Percentiles rank a stretch among this genome's conserved stretches.
These are phyloP conservation scores for Aplysia californica DNA, from an alignment of 1,140 invertebrate species.

Conservation along the genomic window DNA sequence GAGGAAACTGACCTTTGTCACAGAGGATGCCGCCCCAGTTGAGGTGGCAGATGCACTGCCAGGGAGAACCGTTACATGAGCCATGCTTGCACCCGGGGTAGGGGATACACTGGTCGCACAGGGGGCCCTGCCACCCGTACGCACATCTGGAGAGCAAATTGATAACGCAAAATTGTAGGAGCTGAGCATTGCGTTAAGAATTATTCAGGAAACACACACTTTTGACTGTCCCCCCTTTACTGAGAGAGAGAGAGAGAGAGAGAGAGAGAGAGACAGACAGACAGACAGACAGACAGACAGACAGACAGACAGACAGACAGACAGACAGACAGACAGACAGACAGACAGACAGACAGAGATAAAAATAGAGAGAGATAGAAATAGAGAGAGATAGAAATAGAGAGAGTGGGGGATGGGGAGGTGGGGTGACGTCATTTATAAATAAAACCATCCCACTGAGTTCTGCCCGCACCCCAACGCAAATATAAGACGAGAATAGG, in stretches of 20 bases:
- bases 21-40: constrained; percentile 76
- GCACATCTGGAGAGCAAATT: constrained; percentile 68
- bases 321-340: constrained; percentile 5
- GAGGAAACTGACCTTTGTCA: constrained; percentile 67
- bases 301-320: constrained; percentile 8
- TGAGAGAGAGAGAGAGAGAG: constrained; percentile 15
- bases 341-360: neutral
- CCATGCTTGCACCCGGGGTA: constrained; percentile 73
- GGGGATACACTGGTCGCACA: constrained; percentile 71
- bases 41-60: constrained; percentile 71
- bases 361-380: neutral
- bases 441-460: no score
- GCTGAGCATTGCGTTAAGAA: no score
- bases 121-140: constrained; percentile 70
- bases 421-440: no score
- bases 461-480: no score
- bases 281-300: constrained; percentile 7
- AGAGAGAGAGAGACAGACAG: constrained; percentile 15
- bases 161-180: neutral
- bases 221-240: no score
- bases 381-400: neutral
- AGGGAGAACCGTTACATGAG: constrained; percentile 70
- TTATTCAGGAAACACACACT: no score
- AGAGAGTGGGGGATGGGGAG: no score
- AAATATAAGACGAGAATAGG: no score